Evolutionary conservation across 2,888 invertebrate species (phyloP), one percentile per base, ranked within the genome.

Genomic region (Xestoiulus laeticollis): DNA sequence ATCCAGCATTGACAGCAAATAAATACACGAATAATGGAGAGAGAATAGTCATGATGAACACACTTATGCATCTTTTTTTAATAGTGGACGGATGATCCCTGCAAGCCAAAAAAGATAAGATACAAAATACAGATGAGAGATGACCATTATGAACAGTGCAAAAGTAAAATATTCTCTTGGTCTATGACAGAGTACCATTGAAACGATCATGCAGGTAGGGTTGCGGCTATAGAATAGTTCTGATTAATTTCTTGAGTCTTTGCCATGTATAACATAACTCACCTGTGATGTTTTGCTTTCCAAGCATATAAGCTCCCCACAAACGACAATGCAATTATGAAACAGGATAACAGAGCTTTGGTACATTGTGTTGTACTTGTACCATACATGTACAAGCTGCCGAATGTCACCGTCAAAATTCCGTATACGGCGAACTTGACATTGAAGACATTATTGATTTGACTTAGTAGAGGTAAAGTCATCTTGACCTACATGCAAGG

Each of bases 251-350:
- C n/a, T n/a, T n/a, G n/a, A n/a, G n/a, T n/a, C n/a, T n/a, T 32
- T 82, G 8, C 82, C 22, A 14, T 30, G 32, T 2, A 22, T n/a
- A 22, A 84, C 38, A 30, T 22, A 2, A 32, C 86, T 22, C 26
- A 87, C 87, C 88, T 87, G 16, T 22, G 68, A n/a, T 38, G 14
- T n/a, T 84, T 53, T 22, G n/a, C 16, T 12, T 88, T 88, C 90
- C 90, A 90, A 16, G 89, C 88, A 85, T 90, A 90, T 32, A 90
- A 88, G 48, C 90, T 90, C 22, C 89, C 89, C n/a, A 90, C 90
- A 83, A 89, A 90, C 0, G 90, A 88, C 22, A 90, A 59, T 12
- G 89, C 89, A 19, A 90, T 88, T 14, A 89, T 32, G 12, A 89
- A 86, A 68, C 90, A 90, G 14, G 85, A 88, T 30, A 48, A 59